A percentile compares a stretch with the other conserved stretches of the same genome.
Evolutionary conservation across 1,140 invertebrate genomes (phyloP).

Genomic region (Chironomus striatipennis): DNA sequence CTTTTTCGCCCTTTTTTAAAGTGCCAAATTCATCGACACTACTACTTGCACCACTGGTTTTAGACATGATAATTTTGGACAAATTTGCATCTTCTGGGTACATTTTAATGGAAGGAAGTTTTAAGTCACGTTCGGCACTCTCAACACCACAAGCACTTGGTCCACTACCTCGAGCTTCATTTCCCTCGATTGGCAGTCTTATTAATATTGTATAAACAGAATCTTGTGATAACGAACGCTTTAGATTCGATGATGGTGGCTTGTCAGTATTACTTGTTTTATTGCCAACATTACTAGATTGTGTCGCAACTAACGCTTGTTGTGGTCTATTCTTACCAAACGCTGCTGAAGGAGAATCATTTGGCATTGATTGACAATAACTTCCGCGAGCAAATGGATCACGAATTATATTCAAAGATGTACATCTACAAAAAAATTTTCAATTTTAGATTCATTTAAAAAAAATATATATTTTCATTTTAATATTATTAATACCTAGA

Average conservation of each 20-base stretch:
- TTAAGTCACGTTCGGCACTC: constrained; percentile 36
- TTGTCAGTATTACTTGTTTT: neutral
- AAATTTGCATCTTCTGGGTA: constrained; percentile 61
- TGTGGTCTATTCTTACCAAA: neutral
- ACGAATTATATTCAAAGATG: constrained; percentile 72
- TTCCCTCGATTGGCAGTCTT: constrained; percentile 59
- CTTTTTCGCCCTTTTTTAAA: constrained; percentile 18
- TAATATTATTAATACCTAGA: constrained; percentile 47
- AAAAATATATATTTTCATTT: neutral
- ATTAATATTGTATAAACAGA: constrained; percentile 90
- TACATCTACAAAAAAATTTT: constrained; percentile 48
- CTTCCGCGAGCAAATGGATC: constrained; percentile 48
- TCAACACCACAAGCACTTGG: constrained; percentile 41
- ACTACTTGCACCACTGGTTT: constrained; percentile 27
- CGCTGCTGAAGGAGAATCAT: neutral
- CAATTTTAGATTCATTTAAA: too few species aligned
- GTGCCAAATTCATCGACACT: neutral
- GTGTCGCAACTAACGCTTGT: neutral
- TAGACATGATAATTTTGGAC: constrained; percentile 28
- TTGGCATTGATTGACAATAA: constrained; percentile 11
- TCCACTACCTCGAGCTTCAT: neutral
- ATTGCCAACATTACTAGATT: neutral
- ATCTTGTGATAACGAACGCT: constrained; percentile 56
- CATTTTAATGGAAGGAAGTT: constrained; percentile 73
- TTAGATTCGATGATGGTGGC: neutral